Evolutionary conservation across 1,140 invertebrate species (phyloP).

Genomic region (Saxidomus purpurata): DNA sequence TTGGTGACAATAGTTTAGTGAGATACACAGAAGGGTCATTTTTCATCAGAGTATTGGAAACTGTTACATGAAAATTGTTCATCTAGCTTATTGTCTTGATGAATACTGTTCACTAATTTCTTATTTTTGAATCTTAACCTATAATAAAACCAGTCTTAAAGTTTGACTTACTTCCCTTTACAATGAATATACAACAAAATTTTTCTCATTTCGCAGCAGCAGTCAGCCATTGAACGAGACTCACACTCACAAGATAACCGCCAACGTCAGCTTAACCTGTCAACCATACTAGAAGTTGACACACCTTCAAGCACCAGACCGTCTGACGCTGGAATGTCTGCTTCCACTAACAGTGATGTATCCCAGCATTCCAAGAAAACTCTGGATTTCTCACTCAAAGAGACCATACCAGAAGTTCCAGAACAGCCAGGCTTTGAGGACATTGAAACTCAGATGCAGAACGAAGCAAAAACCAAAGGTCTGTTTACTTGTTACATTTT

Average conservation of each 20-base stretch:
- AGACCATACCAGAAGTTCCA: slow-evolving; percentile 19
- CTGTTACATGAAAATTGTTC: too few relatives aligned
- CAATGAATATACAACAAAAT: background rate
- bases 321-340: slow-evolving; percentile 28
- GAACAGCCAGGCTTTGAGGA: slow-evolving; percentile 42
- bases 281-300: slow-evolving; percentile 77
- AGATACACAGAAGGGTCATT: too few relatives aligned
- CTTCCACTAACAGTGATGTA: slow-evolving; percentile 7
- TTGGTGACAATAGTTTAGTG: too few relatives aligned
- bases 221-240: background rate
- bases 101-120: too few relatives aligned
- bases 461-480: slow-evolving; percentile 45
- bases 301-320: slow-evolving; percentile 65
- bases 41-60: too few relatives aligned
- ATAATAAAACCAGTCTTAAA: too few relatives aligned
- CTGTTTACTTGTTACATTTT: too few relatives aligned
- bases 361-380: slow-evolving; percentile 58
- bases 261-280: slow-evolving; percentile 71
- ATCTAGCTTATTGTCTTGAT: too few relatives aligned
- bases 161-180: background rate
- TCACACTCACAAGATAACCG: background rate
- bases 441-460: slow-evolving; percentile 59
- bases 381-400: slow-evolving; percentile 3
- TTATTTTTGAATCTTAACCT: too few relatives aligned
- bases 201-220: slow-evolving; percentile 7